Evolutionary conservation across 2,888 invertebrate species (phyloP).

Genomic region (Agrochola lychnidis): DNA sequence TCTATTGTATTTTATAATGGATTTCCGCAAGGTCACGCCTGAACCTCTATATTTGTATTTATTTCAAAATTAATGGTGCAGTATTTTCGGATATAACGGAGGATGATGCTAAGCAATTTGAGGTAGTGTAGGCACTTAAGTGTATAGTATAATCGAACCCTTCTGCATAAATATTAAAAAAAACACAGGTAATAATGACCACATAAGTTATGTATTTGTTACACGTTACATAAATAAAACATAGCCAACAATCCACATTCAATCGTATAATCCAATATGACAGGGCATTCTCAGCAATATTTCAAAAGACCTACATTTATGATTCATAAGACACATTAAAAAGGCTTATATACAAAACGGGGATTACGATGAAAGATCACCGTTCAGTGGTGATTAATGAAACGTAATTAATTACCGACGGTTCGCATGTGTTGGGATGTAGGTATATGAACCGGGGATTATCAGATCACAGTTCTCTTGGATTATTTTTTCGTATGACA

Average conservation of each 20-base stretch:
- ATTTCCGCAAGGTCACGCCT: no score
- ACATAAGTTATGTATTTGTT: neutral
- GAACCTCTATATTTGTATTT: no score
- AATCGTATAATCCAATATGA: constrained; percentile 30
- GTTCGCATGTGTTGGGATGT: constrained; percentile 63
- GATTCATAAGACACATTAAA: constrained; percentile 44
- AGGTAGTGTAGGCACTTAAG: neutral
- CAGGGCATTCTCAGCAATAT: constrained; percentile 1
- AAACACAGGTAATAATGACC: neutral
- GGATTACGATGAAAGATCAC: constrained; percentile 71
- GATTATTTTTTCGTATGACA: constrained; percentile 60
- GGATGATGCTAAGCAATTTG: no score
- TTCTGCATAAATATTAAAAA: neutral
- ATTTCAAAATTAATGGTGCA: no score
- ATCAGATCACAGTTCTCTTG: constrained; percentile 49
- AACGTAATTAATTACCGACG: constrained; percentile 77
- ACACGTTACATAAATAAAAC: constrained; percentile 22
- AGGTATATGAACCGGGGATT: constrained; percentile 56
- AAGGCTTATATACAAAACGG: constrained; percentile 50
- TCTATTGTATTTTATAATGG: no score
- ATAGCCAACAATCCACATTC: neutral
- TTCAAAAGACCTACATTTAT: constrained; percentile 36
- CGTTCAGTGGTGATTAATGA: constrained; percentile 77
- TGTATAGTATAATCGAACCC: no score
- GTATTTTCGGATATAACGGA: no score